phyloP scores from a whole-genome alignment of 2,888 invertebrate species.

The Linnaemya tessellans region DNA sequence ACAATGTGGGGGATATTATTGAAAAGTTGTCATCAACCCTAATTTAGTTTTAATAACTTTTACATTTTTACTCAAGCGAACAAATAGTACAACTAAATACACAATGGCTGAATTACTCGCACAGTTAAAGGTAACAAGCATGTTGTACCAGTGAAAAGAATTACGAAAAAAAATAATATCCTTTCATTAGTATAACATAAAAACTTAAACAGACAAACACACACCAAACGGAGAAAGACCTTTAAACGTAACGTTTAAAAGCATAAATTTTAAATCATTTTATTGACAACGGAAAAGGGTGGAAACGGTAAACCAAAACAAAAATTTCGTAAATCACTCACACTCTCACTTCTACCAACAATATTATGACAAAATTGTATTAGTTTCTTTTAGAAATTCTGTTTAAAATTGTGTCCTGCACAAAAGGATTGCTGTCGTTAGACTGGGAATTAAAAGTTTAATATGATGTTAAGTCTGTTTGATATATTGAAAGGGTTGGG shows the following conservation, averaged over 20 bases:
- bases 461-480: neutral
- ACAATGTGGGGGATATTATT: conserved; percentile 60
- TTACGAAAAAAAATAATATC: conserved; percentile 41
- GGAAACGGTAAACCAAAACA: conserved; percentile 35
- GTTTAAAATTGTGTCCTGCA: neutral
- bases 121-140: conserved; percentile 34
- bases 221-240: neutral
- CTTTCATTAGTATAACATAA: conserved; percentile 59
- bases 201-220: neutral
- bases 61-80: conserved; percentile 47
- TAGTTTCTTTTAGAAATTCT: conserved; percentile 22
- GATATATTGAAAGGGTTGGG: neutral
- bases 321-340: conserved; percentile 5
- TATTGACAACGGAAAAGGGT: conserved; percentile 18
- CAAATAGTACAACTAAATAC: neutral
- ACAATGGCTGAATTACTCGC: conserved; percentile 18
- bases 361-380: conserved; percentile 42
- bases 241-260: conserved; percentile 47
- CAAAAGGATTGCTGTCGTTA: conserved; percentile 30
- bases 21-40: conserved; percentile 77
- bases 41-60: conserved; percentile 82
- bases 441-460: conserved; percentile 13
- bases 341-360: neutral
- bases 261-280: conserved; percentile 55
- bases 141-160: conserved; percentile 5